Evolutionary conservation across 2,888 invertebrate genomes (phyloP), one percentile per base, ranked within the genome.

Genomic region (Coecobrya sp.): DNA sequence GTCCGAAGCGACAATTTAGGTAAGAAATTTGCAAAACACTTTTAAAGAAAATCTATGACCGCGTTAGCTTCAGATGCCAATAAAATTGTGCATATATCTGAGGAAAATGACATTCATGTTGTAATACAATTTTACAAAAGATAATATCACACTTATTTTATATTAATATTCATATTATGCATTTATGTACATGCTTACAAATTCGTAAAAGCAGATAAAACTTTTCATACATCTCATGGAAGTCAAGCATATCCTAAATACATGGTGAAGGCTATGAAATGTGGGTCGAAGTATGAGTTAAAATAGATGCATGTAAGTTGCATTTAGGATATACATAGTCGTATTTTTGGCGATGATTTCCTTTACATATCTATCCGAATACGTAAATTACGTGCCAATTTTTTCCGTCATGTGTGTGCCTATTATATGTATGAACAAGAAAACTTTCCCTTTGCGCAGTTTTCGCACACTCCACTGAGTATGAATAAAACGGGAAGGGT

Each of bases 1-100:
- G 86, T 91, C 11, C 76, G 91, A 27, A 91, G 86, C 91, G 91
- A 91, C 81, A 91, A 91, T 91, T 91, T 91, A 86, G 91, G 91
- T 91, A 91, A 91, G 91, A 36, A 42, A 76, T n/a, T 52, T 27
- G 25, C 16, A 13, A 30, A 36, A 8, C 16, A 30, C 11, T 62
- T 62, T 62, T 36, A 49, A 49, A 65, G 13, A 62, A 59, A 81
- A 55, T 81, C 11, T 49, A 36, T 30, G 30, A 30, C 7, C 11
- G 22, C 52, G 16, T 81, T 59, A 19, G 36, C 81, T 30, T 27
- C 55, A 81, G 59, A 81, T 59, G 81, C 81, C 81, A 81, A 81
- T 81, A 81, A 59, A 62, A 36, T 19, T 3, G 59, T 45, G 19
- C 82, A 62, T 82, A 59, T 81, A 59, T 81, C n/a, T 81, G 7